Conservation (phyloP, 2,113 vertebrate genomes). For the Osmerus mordax region DNA sequence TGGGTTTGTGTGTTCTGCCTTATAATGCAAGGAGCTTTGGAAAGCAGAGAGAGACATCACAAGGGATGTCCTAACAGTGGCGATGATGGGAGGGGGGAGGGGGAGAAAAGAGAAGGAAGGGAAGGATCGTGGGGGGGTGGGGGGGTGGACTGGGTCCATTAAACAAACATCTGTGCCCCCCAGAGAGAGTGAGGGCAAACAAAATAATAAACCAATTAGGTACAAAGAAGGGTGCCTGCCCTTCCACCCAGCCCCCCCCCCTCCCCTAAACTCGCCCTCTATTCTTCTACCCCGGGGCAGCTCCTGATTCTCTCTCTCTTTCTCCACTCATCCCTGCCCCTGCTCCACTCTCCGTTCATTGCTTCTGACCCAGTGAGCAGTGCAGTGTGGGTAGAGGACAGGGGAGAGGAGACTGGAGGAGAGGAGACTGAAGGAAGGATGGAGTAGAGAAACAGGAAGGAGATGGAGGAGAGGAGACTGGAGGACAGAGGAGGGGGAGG, state of each 20-base stretch:
- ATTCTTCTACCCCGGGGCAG: slow-evolving; percentile 35
- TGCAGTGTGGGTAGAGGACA: neutral
- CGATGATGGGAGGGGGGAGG: neutral
- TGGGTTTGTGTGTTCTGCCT: slow-evolving; percentile 48
- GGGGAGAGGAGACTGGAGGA: neutral
- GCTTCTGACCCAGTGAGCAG: slow-evolving; percentile 64
- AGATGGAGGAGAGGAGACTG: neutral
- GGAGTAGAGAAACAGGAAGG: neutral
- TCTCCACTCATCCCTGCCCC: slow-evolving; percentile 46
- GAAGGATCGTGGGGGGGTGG: slow-evolving; percentile 10
- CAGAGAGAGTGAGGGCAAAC: slow-evolving; percentile 21
- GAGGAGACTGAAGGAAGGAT: neutral
- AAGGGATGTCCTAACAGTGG: slow-evolving; percentile 37
- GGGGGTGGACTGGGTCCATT: slow-evolving; percentile 4
- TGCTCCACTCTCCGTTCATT: slow-evolving; percentile 61
- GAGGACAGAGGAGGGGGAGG: no score
- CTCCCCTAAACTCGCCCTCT: neutral
- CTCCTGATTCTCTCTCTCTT: slow-evolving; percentile 29
- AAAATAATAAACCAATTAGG: slow-evolving; percentile 45
- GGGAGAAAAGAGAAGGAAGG: slow-evolving; percentile 13
- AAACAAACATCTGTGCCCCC: slow-evolving; percentile 33
- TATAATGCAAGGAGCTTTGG: slow-evolving; percentile 50
- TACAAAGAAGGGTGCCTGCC: slow-evolving; percentile 8
- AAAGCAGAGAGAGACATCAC: slow-evolving; percentile 28
- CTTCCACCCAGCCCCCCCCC: slow-evolving; percentile 5